Percentiles rank a stretch among this genome's conserved stretches.
These are phyloP conservation scores for Axea sp. DNA, from an alignment of 2,888 invertebrate species.

Conservation along the genomic window DNA sequence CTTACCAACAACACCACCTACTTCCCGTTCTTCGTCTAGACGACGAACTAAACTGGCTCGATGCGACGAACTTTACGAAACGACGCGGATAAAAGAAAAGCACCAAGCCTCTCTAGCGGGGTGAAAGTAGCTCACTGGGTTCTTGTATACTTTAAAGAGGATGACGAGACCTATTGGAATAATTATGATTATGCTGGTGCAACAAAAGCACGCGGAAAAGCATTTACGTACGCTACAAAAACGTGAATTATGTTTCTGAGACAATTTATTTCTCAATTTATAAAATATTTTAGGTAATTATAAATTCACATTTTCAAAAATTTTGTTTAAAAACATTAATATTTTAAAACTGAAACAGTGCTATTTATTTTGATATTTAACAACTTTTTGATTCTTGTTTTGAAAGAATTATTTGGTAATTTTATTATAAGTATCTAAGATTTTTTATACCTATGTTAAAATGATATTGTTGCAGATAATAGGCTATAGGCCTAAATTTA, in stretches of 20 bases:
- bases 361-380: background rate
- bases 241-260: background rate
- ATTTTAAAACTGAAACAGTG: too few species aligned
- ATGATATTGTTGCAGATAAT: too few species aligned
- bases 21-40: constrained; percentile 56
- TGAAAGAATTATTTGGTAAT: too few species aligned
- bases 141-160: constrained; percentile 26
- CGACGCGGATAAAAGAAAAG: constrained; percentile 58
- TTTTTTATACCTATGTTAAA: too few species aligned
- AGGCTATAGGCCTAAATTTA: too few species aligned
- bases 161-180: constrained; percentile 49
- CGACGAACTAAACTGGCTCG: constrained; percentile 54
- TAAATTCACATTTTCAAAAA: background rate
- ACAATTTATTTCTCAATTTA: constrained; percentile 9
- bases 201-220: constrained; percentile 31
- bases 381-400: background rate
- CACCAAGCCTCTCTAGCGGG: constrained; percentile 21
- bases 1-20: constrained; percentile 62
- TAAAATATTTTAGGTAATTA: background rate
- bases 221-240: constrained; percentile 17
- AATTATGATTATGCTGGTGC: constrained; percentile 45
- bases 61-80: constrained; percentile 56
- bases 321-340: too few species aligned
- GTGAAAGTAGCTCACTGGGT: constrained; percentile 56
- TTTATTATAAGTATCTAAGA: too few species aligned